A percentile compares a stretch with the other conserved stretches of the same genome.
These are phyloP conservation scores for Hybos culiciformis DNA, from an alignment of 2,888 invertebrate genomes.

Conservation along the genomic window DNA sequence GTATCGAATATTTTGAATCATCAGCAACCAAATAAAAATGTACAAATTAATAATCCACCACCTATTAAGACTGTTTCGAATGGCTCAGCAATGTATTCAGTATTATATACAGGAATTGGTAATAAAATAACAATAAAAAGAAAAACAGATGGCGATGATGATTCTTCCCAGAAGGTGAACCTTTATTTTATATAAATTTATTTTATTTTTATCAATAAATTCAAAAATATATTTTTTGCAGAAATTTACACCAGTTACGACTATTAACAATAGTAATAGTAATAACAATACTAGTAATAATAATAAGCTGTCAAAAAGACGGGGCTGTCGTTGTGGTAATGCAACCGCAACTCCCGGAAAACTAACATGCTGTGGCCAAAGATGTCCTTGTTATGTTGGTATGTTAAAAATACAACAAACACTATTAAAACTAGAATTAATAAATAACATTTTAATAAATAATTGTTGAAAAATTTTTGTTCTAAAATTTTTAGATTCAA, in stretches of 20 bases:
- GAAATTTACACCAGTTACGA: conserved; percentile 14
- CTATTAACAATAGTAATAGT: conserved; percentile 14
- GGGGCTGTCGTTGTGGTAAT: conserved; percentile 83
- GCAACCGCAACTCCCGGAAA: conserved; percentile 80
- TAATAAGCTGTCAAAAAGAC: conserved; percentile 36
- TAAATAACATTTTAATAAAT: too few relatives aligned
- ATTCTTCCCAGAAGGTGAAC: conserved; percentile 30
- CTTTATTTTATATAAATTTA: neutral
- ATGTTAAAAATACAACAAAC: too few relatives aligned
- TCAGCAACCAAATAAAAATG: conserved; percentile 10
- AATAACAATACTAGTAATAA: conserved; percentile 4
- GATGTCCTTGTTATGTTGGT: conserved; percentile 91
- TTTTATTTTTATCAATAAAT: conserved; percentile 10
- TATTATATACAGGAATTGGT: conserved; percentile 65
- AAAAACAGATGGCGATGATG: conserved; percentile 49
- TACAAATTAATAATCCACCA: conserved; percentile 19
- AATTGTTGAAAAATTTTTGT: too few relatives aligned
- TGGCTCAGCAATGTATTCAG: conserved; percentile 56
- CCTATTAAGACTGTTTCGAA: conserved; percentile 38
- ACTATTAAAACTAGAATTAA: too few relatives aligned
- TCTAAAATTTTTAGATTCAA: too few relatives aligned
- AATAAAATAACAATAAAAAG: conserved; percentile 75
- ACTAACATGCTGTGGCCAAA: conserved; percentile 82
- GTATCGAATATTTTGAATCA: conserved; percentile 6
- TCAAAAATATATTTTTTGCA: conserved; percentile 1